phyloP scores from a whole-genome alignment of 2,888 invertebrate genomes.

The Drosophila mimetica region DNA sequence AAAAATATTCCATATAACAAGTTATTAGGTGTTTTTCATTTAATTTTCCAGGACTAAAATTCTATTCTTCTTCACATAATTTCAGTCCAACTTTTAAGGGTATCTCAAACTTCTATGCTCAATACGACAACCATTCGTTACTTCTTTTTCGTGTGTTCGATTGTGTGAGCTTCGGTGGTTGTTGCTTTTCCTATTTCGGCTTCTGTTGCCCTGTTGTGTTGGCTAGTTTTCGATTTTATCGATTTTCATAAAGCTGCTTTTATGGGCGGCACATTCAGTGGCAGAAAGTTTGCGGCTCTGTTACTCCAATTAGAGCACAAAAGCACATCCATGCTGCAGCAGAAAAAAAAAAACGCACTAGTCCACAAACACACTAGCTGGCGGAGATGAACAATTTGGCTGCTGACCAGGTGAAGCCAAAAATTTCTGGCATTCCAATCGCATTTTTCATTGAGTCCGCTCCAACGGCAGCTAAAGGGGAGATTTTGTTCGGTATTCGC shows the following conservation, averaged over 20 bases:
- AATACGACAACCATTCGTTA: slow-evolving; percentile 27
- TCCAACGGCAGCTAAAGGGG: slow-evolving; percentile 12
- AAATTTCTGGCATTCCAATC: slow-evolving; percentile 43
- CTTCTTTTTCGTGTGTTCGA: slow-evolving; percentile 36
- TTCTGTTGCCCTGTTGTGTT: slow-evolving; percentile 36
- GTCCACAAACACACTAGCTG: no score
- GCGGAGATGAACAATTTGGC: slow-evolving; percentile 31
- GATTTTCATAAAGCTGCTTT: slow-evolving; percentile 72
- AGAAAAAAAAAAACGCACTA: no score
- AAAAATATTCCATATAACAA: no score
- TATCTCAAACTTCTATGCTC: not conserved
- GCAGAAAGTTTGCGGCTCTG: slow-evolving; percentile 31
- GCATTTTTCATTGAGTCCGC: slow-evolving; percentile 33
- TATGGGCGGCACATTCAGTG: slow-evolving; percentile 42
- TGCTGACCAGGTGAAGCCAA: slow-evolving; percentile 25
- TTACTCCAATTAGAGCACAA: slow-evolving; percentile 60
- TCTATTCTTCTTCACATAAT: no score
- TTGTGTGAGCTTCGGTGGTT: slow-evolving; percentile 26
- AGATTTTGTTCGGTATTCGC: slow-evolving; percentile 11
- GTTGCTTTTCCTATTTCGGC: slow-evolving; percentile 21
- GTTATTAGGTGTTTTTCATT: no score
- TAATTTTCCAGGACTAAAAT: no score
- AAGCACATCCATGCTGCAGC: slow-evolving; percentile 30
- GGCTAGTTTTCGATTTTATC: slow-evolving; percentile 77
- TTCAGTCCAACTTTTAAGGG: no score